Percentiles rank a stretch among this genome's conserved stretches.
Evolutionary conservation across 1,140 invertebrate genomes (phyloP).

Genomic region (Hyles vespertilio): DNA sequence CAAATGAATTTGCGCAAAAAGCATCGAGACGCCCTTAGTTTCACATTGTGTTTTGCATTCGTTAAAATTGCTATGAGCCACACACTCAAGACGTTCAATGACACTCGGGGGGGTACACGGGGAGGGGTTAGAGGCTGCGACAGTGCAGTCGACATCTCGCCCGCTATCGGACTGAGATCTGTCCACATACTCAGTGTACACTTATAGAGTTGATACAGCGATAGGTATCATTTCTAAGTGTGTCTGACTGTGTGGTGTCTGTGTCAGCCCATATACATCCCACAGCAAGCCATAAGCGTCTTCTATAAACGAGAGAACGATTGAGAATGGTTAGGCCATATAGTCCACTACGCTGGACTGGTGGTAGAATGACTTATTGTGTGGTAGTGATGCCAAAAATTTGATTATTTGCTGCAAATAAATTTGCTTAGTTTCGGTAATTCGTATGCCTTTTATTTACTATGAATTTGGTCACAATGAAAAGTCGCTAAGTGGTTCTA

Average conservation of each 20-base stretch:
- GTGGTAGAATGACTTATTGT: too few species aligned
- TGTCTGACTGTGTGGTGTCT: neutral
- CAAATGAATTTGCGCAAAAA: conserved; percentile 18
- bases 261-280: too few species aligned
- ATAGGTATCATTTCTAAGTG: conserved; percentile 1
- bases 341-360: too few species aligned
- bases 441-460: too few species aligned
- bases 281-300: too few species aligned
- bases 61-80: conserved; percentile 31
- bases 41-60: conserved; percentile 33
- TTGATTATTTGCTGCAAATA: too few species aligned
- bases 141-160: conserved; percentile 57
- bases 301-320: too few species aligned
- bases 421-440: too few species aligned
- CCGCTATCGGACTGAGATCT: conserved; percentile 51
- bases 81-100: conserved; percentile 49
- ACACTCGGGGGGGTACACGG: conserved; percentile 27
- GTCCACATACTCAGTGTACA: conserved; percentile 37
- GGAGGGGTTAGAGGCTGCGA: conserved; percentile 42
- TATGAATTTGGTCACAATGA: too few species aligned
- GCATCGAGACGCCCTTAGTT: conserved; percentile 25
- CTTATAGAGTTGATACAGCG: conserved; percentile 19
- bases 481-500: too few species aligned
- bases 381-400: too few species aligned
- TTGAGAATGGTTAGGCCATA: too few species aligned